These are phyloP conservation scores for Petrocephalus schoutedeni DNA, from an alignment of 2,797 vertebrate species.

Conservation along the genomic window DNA sequence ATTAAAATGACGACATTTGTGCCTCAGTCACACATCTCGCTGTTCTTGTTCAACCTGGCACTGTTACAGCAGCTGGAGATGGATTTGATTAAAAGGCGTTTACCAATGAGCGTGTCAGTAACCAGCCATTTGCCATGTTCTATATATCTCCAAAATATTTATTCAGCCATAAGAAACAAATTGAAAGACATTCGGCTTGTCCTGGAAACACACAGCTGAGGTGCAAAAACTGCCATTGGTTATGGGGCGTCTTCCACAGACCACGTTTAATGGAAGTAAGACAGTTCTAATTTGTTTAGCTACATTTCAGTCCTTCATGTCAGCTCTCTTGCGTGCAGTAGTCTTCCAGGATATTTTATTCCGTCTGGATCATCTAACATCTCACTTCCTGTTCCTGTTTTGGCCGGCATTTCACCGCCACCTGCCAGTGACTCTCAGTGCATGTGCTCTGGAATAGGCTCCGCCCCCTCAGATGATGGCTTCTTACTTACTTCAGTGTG, in stretches of 20 bases:
- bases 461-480: slow-evolving; percentile 10
- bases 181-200: slow-evolving; percentile 25
- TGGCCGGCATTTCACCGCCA: not conserved
- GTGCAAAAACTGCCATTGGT: not conserved
- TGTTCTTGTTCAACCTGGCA: not conserved
- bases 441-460: not conserved
- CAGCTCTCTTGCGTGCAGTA: not conserved
- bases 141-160: slow-evolving; percentile 42
- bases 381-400: not conserved
- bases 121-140: not conserved
- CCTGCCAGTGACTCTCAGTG: not conserved
- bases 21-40: not conserved
- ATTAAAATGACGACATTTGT: not conserved
- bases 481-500: slow-evolving; percentile 24
- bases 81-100: not conserved
- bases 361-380: not conserved
- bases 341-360: not conserved
- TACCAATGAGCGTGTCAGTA: not conserved
- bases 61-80: not conserved
- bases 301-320: not conserved
- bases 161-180: slow-evolving; percentile 34
- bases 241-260: not conserved
- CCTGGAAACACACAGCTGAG: not conserved
- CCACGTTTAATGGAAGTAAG: slow-evolving; percentile 4
- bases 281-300: not conserved